Percentiles rank a stretch among this genome's conserved stretches.
phyloP scores from a whole-genome alignment of 1,140 invertebrate species.

The Drosophila saltans region DNA sequence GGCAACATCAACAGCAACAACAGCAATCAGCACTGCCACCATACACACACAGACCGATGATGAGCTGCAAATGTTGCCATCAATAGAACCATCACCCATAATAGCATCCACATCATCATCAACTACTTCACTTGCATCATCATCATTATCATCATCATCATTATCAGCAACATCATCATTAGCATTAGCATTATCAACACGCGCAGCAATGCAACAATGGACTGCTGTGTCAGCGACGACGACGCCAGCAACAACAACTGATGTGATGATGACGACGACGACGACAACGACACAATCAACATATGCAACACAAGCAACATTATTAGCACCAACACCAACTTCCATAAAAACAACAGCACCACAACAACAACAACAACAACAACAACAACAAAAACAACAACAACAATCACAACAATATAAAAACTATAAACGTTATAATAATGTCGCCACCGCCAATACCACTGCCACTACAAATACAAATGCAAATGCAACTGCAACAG shows the following conservation, averaged over 20 bases:
- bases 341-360: conserved; percentile 27
- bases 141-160: conserved; percentile 17
- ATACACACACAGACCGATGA: conserved; percentile 78
- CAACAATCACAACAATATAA: conserved; percentile 49
- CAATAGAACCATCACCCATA: neutral
- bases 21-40: conserved; percentile 54
- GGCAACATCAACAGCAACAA: conserved; percentile 24
- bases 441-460: conserved; percentile 40
- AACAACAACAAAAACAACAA: conserved; percentile 29
- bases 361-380: conserved; percentile 23
- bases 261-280: conserved; percentile 44
- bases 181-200: conserved; percentile 40
- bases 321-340: conserved; percentile 25
- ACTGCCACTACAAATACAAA: neutral
- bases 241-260: conserved; percentile 45
- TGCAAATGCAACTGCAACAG: neutral
- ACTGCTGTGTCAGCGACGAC: conserved; percentile 55
- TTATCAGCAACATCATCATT: conserved; percentile 16
- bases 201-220: conserved; percentile 66
- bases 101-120: conserved; percentile 21
- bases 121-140: conserved; percentile 39
- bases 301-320: conserved; percentile 26
- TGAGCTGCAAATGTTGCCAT: conserved; percentile 36
- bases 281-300: conserved; percentile 54
- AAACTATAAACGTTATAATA: conserved; percentile 40